Percentiles rank a stretch among this genome's conserved stretches.
phyloP scores from a whole-genome alignment of 1,140 invertebrate species.

The Papilio polytes region DNA sequence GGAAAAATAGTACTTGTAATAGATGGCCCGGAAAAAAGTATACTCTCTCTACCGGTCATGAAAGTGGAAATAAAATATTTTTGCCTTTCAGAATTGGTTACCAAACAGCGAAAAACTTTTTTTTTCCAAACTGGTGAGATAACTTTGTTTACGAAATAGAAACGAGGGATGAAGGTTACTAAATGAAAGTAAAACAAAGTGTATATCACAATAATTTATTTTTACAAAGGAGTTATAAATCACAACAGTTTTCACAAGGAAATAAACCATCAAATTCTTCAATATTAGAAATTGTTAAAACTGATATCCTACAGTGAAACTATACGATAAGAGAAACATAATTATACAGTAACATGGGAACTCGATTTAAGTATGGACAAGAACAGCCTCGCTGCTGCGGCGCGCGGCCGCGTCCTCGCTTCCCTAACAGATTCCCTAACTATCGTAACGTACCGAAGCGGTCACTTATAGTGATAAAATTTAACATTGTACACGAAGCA shows the following conservation, averaged over 20 bases:
- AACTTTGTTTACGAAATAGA: no score
- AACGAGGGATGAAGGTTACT: background rate
- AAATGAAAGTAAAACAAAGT: constrained; percentile 45
- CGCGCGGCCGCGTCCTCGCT: constrained; percentile 44
- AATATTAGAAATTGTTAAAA: constrained; percentile 66
- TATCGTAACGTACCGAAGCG: constrained; percentile 70
- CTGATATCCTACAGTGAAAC: constrained; percentile 58
- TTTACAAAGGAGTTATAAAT: constrained; percentile 81
- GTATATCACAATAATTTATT: constrained; percentile 84
- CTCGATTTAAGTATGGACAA: constrained; percentile 43
- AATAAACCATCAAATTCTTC: constrained; percentile 62
- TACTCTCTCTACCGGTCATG: no score
- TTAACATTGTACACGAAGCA: constrained; percentile 63
- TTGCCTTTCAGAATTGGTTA: no score
- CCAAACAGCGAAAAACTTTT: no score
- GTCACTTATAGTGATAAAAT: constrained; percentile 74
- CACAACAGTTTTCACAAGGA: constrained; percentile 77
- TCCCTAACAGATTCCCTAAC: constrained; percentile 69
- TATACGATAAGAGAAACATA: constrained; percentile 59
- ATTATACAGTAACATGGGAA: constrained; percentile 55
- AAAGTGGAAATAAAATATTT: no score
- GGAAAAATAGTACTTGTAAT: no score
- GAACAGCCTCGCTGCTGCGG: background rate
- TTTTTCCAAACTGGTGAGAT: no score
- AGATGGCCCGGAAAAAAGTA: no score